These are phyloP conservation scores for Labroides dimidiatus DNA, from an alignment of 2,797 vertebrate genomes.

Conservation along the genomic window DNA sequence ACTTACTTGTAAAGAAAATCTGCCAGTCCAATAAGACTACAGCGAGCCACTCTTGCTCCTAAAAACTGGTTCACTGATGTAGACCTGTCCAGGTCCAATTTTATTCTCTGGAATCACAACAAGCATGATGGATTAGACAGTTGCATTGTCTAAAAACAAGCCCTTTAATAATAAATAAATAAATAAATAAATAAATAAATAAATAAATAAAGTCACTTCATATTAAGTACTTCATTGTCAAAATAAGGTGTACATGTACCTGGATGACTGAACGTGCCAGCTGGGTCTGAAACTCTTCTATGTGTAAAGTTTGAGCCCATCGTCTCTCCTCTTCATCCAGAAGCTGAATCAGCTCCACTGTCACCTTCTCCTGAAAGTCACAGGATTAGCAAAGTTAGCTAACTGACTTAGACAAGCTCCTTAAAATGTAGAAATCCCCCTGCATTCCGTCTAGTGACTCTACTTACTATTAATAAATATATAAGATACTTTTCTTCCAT, in stretches of 20 bases:
- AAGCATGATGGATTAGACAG: neutral
- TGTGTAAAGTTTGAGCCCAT: constrained; percentile 84
- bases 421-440: neutral
- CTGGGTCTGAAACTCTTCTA: constrained; percentile 84
- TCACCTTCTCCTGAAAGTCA: constrained; percentile 82
- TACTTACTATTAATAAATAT: neutral
- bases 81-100: constrained; percentile 90
- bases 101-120: constrained; percentile 84
- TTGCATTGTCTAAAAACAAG: neutral
- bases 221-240: neutral
- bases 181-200: too few relatives aligned
- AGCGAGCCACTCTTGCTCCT: constrained; percentile 88
- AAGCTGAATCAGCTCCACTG: constrained; percentile 82
- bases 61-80: constrained; percentile 90
- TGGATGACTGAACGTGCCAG: constrained; percentile 84
- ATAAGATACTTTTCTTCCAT: too few relatives aligned
- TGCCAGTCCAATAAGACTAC: constrained; percentile 88
- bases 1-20: constrained; percentile 91
- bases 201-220: neutral
- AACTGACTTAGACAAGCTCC: too few relatives aligned
- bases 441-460: neutral
- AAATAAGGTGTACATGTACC: constrained; percentile 58
- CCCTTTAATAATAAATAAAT: too few relatives aligned
- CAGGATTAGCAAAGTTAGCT: constrained; percentile 2
- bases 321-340: constrained; percentile 86